These are phyloP conservation scores for Tethea ocularis DNA, from an alignment of 2,888 invertebrate species.

Conservation along the genomic window DNA sequence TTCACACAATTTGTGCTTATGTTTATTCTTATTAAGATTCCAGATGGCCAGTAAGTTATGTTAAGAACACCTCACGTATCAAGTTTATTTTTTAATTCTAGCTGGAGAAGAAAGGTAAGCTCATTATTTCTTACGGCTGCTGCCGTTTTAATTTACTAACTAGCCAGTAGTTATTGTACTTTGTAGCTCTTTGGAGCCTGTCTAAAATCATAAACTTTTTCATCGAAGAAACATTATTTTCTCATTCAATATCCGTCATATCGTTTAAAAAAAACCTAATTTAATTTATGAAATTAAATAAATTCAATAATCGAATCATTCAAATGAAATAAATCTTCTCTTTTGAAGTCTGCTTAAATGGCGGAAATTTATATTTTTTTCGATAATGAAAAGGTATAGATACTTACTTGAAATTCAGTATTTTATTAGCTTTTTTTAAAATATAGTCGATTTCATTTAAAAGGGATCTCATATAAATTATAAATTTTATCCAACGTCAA, in stretches of 20 bases:
- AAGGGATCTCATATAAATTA: constrained; percentile 2
- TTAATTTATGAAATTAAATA: no score
- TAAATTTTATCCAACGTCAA: not conserved
- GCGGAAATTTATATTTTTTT: not conserved
- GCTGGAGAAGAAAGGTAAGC: constrained; percentile 13
- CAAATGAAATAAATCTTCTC: not conserved
- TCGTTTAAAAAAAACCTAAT: no score
- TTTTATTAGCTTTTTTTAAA: not conserved
- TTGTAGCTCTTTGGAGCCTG: not conserved
- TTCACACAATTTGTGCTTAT: not conserved
- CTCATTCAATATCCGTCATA: no score
- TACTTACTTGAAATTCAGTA: not conserved
- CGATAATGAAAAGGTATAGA: not conserved
- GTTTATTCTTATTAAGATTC: constrained; percentile 14
- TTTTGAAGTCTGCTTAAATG: not conserved
- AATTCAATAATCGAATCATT: no score
- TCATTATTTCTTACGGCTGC: constrained; percentile 26
- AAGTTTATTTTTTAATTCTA: constrained; percentile 27
- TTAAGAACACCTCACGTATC: constrained; percentile 15
- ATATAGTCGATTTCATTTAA: not conserved
- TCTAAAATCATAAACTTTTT: not conserved
- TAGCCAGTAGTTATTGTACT: constrained; percentile 8
- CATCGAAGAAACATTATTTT: no score
- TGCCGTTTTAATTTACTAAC: constrained; percentile 28
- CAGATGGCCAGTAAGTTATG: constrained; percentile 1